These are phyloP conservation scores for Pyrochroa serraticornis DNA, from an alignment of 2,888 invertebrate species.

Conservation along the genomic window DNA sequence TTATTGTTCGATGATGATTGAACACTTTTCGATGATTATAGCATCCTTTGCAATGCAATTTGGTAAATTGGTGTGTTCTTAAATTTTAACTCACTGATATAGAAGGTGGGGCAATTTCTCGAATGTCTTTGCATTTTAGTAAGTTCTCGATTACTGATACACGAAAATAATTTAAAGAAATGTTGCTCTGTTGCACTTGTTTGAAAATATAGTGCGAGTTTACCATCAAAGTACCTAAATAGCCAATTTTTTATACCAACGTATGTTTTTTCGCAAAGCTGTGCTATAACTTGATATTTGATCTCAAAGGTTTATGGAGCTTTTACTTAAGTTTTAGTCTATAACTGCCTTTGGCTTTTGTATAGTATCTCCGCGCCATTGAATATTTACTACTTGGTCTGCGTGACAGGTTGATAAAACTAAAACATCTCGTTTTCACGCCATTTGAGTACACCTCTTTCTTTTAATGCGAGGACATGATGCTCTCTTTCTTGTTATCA, in stretches of 20 bases:
- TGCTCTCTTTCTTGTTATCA: too few species aligned
- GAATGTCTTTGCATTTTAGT: constrained; percentile 21
- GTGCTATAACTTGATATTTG: constrained; percentile 36
- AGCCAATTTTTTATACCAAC: constrained; percentile 25
- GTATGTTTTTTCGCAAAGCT: constrained; percentile 33
- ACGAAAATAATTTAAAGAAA: constrained; percentile 26
- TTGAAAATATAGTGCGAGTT: constrained; percentile 31
- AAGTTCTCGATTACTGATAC: constrained; percentile 18
- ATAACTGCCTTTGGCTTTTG: constrained; percentile 27
- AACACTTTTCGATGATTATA: too few species aligned
- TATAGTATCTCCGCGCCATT: constrained; percentile 24
- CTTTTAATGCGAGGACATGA: too few species aligned
- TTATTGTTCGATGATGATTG: too few species aligned
- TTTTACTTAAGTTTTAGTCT: constrained; percentile 41
- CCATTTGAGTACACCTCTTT: constrained; percentile 42
- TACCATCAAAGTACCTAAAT: constrained; percentile 19
- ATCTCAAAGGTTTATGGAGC: constrained; percentile 41
- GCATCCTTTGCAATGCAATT: too few species aligned
- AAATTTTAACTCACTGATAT: too few species aligned
- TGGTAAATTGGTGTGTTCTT: too few species aligned
- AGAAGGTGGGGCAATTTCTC: constrained; percentile 14
- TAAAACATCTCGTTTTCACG: constrained; percentile 45
- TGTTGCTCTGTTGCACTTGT: constrained; percentile 12
- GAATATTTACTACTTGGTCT: constrained; percentile 31
- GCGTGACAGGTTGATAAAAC: constrained; percentile 42